Percentiles rank a stretch among this genome's conserved stretches.
phyloP scores from a whole-genome alignment of 2,797 vertebrate species.

The Sus cebifrons region DNA sequence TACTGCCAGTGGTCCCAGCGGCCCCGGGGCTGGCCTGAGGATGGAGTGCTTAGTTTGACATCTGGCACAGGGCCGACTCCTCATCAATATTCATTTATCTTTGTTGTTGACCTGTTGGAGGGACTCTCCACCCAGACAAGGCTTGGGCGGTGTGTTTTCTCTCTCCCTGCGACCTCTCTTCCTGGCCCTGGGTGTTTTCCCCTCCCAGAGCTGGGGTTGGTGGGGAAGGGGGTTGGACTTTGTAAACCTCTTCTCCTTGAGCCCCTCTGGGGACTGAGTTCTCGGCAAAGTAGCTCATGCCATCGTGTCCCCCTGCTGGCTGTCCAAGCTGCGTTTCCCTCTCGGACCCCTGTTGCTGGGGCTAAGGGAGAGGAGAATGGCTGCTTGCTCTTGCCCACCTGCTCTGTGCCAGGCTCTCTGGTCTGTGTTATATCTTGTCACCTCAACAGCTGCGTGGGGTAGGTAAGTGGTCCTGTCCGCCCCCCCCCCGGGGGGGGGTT shows the following conservation, averaged over 20 bases:
- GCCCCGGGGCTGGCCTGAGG: neutral
- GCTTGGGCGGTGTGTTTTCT: neutral
- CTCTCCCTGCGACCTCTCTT: neutral
- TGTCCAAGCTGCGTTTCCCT: neutral
- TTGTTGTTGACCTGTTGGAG: conserved; percentile 11
- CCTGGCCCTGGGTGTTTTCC: neutral
- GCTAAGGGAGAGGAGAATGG: conserved; percentile 40
- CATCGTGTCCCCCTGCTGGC: neutral
- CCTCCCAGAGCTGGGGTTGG: neutral
- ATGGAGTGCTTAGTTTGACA: conserved; percentile 3
- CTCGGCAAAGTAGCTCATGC: neutral
- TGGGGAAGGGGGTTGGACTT: neutral
- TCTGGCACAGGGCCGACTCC: neutral
- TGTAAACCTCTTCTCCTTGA: conserved; percentile 2
- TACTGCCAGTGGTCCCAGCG: neutral
- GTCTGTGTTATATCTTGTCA: conserved; percentile 63
- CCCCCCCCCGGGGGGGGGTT: neutral
- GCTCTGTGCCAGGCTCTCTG: conserved; percentile 23
- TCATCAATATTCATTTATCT: neutral
- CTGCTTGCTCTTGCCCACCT: conserved; percentile 8
- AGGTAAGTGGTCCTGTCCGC: conserved; percentile 33
- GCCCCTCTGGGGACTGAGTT: conserved; percentile 6
- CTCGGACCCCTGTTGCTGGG: neutral
- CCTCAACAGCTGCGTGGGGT: conserved; percentile 10
- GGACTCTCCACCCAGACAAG: neutral